Conservation (phyloP, 2,888 invertebrate species). For the Ditylenchus weischeri region DNA sequence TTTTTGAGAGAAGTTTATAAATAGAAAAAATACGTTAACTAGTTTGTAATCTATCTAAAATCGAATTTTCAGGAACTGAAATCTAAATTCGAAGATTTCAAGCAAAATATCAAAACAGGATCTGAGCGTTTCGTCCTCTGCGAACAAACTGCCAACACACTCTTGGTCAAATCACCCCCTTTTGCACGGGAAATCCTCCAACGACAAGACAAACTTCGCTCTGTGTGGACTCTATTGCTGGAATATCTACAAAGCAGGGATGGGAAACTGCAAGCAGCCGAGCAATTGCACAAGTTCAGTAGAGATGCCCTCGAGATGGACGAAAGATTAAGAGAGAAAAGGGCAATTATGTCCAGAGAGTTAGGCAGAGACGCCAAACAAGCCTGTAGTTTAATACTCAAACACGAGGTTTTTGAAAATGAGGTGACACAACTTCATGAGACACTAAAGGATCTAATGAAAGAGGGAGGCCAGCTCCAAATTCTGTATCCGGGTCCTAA, state of each 20-base stretch:
- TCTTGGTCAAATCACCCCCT: constrained; percentile 59
- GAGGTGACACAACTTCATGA: constrained; percentile 66
- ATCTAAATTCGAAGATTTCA: constrained; percentile 87
- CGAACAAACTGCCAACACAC: constrained; percentile 81
- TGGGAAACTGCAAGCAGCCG: constrained; percentile 83
- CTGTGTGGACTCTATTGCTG: constrained; percentile 79
- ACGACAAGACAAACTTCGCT: constrained; percentile 56
- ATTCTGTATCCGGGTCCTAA: constrained; percentile 80
- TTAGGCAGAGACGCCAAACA: constrained; percentile 75
- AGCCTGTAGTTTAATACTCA: constrained; percentile 75
- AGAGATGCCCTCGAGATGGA: constrained; percentile 64
- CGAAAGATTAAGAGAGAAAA: constrained; percentile 69
- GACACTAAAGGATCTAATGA: constrained; percentile 19
- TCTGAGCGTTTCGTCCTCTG: constrained; percentile 84
- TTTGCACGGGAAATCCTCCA: constrained; percentile 60
- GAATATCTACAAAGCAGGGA: constrained; percentile 82
- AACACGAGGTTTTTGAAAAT: constrained; percentile 88
- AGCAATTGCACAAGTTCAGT: constrained; percentile 94
- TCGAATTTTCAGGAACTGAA: constrained; percentile 68
- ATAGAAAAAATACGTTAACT: neutral
- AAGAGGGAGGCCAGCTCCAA: constrained; percentile 80
- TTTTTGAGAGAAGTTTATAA: too few species aligned
- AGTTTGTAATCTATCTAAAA: too few species aligned
- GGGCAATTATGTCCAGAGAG: constrained; percentile 76
- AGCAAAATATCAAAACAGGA: constrained; percentile 82